These are phyloP conservation scores for Drosophila eohydei DNA, from an alignment of 2,888 invertebrate genomes.

Conservation along the genomic window DNA sequence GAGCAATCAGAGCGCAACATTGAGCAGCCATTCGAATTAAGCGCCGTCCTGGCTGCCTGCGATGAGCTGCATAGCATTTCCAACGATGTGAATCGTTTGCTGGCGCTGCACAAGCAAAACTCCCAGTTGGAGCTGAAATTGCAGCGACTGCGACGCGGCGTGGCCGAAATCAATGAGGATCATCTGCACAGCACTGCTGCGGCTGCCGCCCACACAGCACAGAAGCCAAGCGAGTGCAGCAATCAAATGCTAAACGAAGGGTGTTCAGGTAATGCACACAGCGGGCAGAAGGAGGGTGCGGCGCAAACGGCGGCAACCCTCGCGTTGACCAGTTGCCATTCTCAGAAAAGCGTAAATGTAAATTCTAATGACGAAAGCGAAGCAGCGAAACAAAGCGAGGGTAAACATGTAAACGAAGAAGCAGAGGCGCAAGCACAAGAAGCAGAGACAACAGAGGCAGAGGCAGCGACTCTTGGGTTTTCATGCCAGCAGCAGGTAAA, in stretches of 20 bases:
- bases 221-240: slow-evolving; percentile 58
- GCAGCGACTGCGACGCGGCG: slow-evolving; percentile 81
- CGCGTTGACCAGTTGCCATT: slow-evolving; percentile 40
- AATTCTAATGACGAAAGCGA: slow-evolving; percentile 69
- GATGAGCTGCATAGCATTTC: slow-evolving; percentile 82
- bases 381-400: slow-evolving; percentile 57
- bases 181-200: slow-evolving; percentile 66
- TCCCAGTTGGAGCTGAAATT: slow-evolving; percentile 81
- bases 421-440: slow-evolving; percentile 18
- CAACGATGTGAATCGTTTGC: slow-evolving; percentile 82
- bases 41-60: slow-evolving; percentile 72
- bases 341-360: slow-evolving; percentile 64
- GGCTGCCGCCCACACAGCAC: slow-evolving; percentile 60
- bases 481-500: slow-evolving; percentile 70
- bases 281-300: no score
- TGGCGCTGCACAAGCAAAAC: slow-evolving; percentile 79
- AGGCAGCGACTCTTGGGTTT: slow-evolving; percentile 52
- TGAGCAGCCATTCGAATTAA: slow-evolving; percentile 46
- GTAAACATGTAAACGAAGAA: slow-evolving; percentile 55
- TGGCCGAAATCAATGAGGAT: slow-evolving; percentile 83
- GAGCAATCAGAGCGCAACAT: slow-evolving; percentile 62
- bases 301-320: slow-evolving; percentile 24
- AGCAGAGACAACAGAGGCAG: slow-evolving; percentile 39
- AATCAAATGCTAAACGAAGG: neutral
- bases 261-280: neutral